Evolutionary conservation across 1,140 invertebrate genomes (phyloP).

Genomic region (Ooceraea biroi): DNA sequence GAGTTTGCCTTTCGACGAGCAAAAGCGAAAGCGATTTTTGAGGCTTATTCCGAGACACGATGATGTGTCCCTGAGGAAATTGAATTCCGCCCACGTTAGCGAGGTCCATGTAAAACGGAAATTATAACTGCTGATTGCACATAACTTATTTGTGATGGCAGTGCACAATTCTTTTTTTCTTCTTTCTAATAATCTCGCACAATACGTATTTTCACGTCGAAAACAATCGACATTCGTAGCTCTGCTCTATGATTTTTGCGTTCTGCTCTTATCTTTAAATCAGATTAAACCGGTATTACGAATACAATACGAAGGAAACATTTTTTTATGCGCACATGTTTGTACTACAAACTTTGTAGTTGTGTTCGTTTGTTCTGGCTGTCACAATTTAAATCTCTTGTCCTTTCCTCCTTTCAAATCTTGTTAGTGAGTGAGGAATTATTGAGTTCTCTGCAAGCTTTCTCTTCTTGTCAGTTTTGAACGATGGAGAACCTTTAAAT

Average conservation of each 20-base stretch:
- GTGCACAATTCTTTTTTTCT: not conserved
- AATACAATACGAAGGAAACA: slow-evolving; percentile 2
- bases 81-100: slow-evolving; percentile 46
- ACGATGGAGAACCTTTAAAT: not conserved
- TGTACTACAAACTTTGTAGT: too few species aligned
- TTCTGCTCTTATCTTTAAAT: not conserved
- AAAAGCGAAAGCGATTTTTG: slow-evolving; percentile 25
- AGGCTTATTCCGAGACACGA: not conserved
- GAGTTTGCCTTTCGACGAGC: not conserved
- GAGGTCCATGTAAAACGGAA: slow-evolving; percentile 1
- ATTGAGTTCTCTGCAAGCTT: not conserved
- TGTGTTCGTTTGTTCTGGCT: slow-evolving; percentile 36
- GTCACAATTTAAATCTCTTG: slow-evolving; percentile 40
- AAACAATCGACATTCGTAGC: not conserved
- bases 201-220: not conserved
- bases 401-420: slow-evolving; percentile 3
- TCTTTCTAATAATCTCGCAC: not conserved
- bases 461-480: not conserved
- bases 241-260: not conserved
- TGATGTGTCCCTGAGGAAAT: slow-evolving; percentile 43
- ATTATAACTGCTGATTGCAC: slow-evolving; percentile 38
- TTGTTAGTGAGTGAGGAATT: slow-evolving; percentile 15
- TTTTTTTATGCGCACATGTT: slow-evolving; percentile 22
- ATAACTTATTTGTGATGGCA: slow-evolving; percentile 16
- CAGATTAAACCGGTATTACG: not conserved